Base-by-base conservation (phyloP, 2,888 invertebrate genomes). In the Suillia variegata region DNA sequence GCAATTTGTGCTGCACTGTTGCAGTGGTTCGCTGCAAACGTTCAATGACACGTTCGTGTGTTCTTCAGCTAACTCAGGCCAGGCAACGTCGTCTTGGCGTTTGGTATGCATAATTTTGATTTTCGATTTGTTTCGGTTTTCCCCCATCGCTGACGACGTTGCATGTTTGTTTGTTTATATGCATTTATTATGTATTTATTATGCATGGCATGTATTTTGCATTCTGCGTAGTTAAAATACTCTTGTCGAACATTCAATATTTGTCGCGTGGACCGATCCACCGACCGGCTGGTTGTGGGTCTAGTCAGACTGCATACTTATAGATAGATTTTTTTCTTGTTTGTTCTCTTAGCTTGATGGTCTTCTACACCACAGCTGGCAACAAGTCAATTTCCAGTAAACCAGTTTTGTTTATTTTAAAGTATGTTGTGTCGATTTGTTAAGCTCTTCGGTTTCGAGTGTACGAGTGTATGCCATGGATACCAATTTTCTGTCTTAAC, bases 91-190 rank as follows among this genome's bases (percentile, higher is more conserved):
- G 31, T 12, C 31, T 31, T 6, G 31, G 6, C 6, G 31, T 12
- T 31, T 31, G 26, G 4, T 38, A n/a, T 45, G 45, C 45, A 45
- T 45, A 12, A 17, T 45, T 18, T 45, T 45, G 17, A 45, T 17
- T 45, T 45, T 45, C 45, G 45, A 45, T 45, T 45, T 45, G 45
- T 45, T 18, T n/a, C n/a, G n/a, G n/a, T n/a, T n/a, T 38, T 38
- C n/a, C 4, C 38, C n/a, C 5, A n/a, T 38, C 12, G 31, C 12
- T 31, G 31, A 12, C n/a, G n/a, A 26, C 26, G 5, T 45, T 2
- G 45, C 4, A 13, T 45, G 17, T 18, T 45, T 45, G 45, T 45
- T n/a, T 45, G 17, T 38, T 38, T 5, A 5, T 45, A 5, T 38
- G n/a, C 38, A 45, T 2, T 20, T 45, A 17, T 45, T 45, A 5